These are phyloP conservation scores for Tragelaphus oryx DNA, from an alignment of 2,797 vertebrate genomes.

Conservation along the genomic window DNA sequence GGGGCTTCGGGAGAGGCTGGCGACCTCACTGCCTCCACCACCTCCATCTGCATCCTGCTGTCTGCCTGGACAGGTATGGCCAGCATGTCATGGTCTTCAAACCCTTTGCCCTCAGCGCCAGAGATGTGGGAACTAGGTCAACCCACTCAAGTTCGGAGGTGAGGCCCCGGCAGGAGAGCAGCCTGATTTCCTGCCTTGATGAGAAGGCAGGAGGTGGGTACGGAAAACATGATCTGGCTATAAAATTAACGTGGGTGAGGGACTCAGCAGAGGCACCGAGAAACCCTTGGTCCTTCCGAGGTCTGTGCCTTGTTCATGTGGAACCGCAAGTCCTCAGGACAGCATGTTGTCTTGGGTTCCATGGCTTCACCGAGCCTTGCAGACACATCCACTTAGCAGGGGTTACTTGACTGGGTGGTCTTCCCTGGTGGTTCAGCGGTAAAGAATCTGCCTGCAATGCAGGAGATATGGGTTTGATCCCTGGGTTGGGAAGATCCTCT, in stretches of 20 bases:
- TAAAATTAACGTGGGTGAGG: neutral
- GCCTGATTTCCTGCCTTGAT: neutral
- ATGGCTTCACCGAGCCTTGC: neutral
- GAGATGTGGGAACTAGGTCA: neutral
- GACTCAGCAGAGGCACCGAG: neutral
- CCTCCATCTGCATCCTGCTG: neutral
- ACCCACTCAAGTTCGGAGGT: neutral
- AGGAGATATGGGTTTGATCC: neutral
- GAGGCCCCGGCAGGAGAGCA: neutral
- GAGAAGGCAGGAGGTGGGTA: neutral
- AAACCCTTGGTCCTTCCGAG: neutral
- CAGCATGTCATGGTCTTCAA: fast-evolving
- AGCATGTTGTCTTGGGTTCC: neutral
- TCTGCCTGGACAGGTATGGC: fast-evolving
- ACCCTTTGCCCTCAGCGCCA: neutral
- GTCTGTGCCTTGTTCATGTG: neutral
- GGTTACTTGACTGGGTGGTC: neutral
- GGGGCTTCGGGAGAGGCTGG: neutral
- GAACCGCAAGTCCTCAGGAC: neutral
- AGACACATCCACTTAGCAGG: slow-evolving; percentile 10
- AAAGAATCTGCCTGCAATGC: neutral
- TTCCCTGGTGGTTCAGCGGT: neutral
- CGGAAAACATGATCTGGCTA: neutral
- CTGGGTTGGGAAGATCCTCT: neutral
- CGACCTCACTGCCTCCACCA: neutral